Conservation (phyloP, 2,797 vertebrate species). For the Arnoldichthys spilopterus region DNA sequence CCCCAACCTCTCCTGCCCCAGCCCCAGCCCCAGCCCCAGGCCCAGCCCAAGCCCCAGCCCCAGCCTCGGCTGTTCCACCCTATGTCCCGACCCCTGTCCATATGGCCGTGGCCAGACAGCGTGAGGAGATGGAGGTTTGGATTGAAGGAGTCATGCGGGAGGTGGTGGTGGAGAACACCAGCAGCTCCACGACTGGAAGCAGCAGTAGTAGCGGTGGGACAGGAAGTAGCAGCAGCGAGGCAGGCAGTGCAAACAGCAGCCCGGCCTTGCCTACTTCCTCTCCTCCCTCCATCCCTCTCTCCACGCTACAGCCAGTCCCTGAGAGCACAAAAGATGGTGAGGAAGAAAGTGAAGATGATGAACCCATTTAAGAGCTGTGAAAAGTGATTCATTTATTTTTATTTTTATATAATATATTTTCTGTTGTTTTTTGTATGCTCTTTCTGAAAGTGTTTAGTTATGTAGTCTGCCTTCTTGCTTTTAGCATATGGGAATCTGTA, state of each 20-base stretch:
- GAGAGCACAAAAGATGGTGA: constrained; percentile 50
- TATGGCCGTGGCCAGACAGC: background rate
- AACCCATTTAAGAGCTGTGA: constrained; percentile 66
- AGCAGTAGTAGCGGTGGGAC: constrained; percentile 19
- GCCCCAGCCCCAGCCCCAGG: constrained; percentile 4
- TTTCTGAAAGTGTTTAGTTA: constrained; percentile 24
- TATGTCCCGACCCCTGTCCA: background rate
- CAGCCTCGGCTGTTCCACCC: constrained; percentile 26
- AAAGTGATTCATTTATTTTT: constrained; percentile 40
- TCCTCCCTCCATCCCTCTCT: constrained; percentile 60
- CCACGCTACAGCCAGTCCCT: constrained; percentile 52
- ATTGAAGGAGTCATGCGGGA: constrained; percentile 62
- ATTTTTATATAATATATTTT: constrained; percentile 40
- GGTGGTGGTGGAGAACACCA: constrained; percentile 53
- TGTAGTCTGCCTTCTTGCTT: background rate
- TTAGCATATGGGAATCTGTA: background rate
- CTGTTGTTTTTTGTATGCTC: constrained; percentile 54
- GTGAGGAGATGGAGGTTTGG: constrained; percentile 71
- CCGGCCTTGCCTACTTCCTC: constrained; percentile 59
- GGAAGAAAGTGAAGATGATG: constrained; percentile 67
- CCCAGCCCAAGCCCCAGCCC: background rate
- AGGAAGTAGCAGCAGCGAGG: constrained; percentile 48
- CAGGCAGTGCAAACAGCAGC: constrained; percentile 54
- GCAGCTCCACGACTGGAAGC: constrained; percentile 38
- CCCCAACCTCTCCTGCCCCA: constrained; percentile 14